These are phyloP conservation scores for Podiceps cristatus DNA, from an alignment of 2,113 vertebrate genomes.

Conservation along the genomic window DNA sequence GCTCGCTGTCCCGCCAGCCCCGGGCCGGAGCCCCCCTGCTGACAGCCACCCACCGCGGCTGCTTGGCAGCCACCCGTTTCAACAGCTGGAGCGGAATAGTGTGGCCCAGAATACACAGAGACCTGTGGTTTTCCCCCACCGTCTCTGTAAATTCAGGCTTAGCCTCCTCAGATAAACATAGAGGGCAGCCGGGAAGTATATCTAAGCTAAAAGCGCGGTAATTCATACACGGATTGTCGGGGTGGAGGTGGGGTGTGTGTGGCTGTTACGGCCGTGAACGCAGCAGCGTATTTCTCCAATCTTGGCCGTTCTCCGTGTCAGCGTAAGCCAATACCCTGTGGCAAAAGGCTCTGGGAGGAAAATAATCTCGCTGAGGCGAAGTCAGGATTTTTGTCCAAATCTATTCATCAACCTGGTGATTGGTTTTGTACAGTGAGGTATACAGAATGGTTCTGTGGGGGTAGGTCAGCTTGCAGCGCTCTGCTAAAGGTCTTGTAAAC, in stretches of 20 bases:
- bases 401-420: too few relatives aligned
- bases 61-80: not conserved
- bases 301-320: rapidly evolving
- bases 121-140: rapidly evolving
- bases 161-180: rapidly evolving
- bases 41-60: rapidly evolving
- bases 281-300: not conserved
- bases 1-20: rapidly evolving
- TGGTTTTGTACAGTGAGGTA: rapidly evolving
- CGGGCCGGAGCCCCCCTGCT: rapidly evolving
- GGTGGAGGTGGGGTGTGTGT: rapidly evolving
- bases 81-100: too few relatives aligned
- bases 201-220: rapidly evolving
- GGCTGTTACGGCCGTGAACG: rapidly evolving
- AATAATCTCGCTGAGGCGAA: rapidly evolving
- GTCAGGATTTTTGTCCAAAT: not conserved
- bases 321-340: not conserved
- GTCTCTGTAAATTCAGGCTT: not conserved
- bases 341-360: not conserved
- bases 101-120: rapidly evolving
- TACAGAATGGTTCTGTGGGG: too few relatives aligned
- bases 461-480: too few relatives aligned
- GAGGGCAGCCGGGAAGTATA: rapidly evolving
- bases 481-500: not conserved
- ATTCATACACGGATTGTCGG: rapidly evolving